Percentiles rank a stretch among this genome's conserved stretches.
Conservation (phyloP, 2,888 invertebrate species). For the Sinelater perroti region DNA sequence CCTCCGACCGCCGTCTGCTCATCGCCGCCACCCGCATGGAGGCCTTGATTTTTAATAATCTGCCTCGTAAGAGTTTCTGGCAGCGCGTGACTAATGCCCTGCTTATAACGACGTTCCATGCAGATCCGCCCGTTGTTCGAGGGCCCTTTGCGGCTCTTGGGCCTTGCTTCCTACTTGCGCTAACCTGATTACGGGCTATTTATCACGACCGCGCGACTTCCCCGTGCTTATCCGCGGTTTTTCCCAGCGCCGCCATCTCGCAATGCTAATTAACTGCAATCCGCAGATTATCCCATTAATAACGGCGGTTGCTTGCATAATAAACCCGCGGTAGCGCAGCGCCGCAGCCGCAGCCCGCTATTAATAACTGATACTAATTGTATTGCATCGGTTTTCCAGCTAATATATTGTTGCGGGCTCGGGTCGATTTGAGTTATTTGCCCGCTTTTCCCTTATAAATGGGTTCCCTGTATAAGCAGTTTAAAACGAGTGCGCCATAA, state of each 20-base stretch:
- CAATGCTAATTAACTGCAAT: background rate
- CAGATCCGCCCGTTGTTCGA: too few relatives aligned
- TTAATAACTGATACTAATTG: conserved; percentile 16
- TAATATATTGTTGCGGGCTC: too few relatives aligned
- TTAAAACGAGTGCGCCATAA: too few relatives aligned
- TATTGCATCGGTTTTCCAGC: background rate
- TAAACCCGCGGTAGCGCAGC: background rate
- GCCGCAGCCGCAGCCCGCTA: conserved; percentile 3
- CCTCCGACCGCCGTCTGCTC: background rate
- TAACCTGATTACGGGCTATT: conserved; percentile 1
- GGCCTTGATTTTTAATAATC: conserved; percentile 13
- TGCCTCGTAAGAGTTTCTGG: conserved; percentile 5
- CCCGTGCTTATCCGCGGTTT: background rate
- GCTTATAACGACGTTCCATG: background rate
- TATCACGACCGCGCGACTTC: background rate
- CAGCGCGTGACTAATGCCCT: conserved; percentile 1
- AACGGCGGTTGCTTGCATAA: conserved; percentile 1
- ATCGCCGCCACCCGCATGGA: conserved; percentile 8
- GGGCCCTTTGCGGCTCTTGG: too few relatives aligned
- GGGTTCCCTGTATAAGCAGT: too few relatives aligned
- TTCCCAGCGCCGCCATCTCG: background rate
- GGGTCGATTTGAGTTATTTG: too few relatives aligned
- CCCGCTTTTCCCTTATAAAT: too few relatives aligned
- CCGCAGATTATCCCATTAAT: conserved; percentile 2
- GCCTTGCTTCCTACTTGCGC: background rate